These are phyloP conservation scores for Caenorhabditis sp. DNA, from an alignment of 2,888 invertebrate species.

Conservation along the genomic window DNA sequence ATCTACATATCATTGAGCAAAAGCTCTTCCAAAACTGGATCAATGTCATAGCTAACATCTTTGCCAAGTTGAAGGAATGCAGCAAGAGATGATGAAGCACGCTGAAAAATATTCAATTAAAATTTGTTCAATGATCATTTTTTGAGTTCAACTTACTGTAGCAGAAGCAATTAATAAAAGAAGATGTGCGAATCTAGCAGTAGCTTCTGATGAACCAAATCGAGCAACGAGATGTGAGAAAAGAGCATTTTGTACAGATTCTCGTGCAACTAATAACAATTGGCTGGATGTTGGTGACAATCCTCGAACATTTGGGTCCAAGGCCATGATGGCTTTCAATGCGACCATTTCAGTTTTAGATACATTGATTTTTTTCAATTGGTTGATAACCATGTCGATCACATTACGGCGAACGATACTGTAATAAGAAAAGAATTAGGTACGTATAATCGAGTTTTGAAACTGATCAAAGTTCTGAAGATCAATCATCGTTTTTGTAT, in stretches of 20 bases:
- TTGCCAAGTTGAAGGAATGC: constrained; percentile 46
- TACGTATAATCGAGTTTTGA: constrained; percentile 10
- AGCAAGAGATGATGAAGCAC: constrained; percentile 52
- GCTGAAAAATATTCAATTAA: constrained; percentile 43
- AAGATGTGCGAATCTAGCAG: constrained; percentile 61
- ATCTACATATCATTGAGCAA: constrained; percentile 29
- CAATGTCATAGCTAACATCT: constrained; percentile 40
- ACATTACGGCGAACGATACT: constrained; percentile 45
- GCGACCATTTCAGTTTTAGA: constrained; percentile 61
- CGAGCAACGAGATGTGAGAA: constrained; percentile 54
- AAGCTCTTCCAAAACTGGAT: constrained; percentile 48
- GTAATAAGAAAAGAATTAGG: constrained; percentile 19
- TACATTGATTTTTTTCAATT: constrained; percentile 48
- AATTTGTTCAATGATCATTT: constrained; percentile 3
- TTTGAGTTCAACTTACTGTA: constrained; percentile 51
- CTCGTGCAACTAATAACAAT: constrained; percentile 44
- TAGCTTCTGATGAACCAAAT: constrained; percentile 46
- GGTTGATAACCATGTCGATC: constrained; percentile 45
- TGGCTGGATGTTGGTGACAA: constrained; percentile 33
- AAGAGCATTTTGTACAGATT: constrained; percentile 66
- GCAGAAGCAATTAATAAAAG: constrained; percentile 62
- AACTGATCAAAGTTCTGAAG: constrained; percentile 38
- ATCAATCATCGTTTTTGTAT: constrained; percentile 18
- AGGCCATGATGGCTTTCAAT: constrained; percentile 66
- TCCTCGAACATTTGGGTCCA: constrained; percentile 62